Percentiles rank a stretch among this genome's conserved stretches.
Evolutionary conservation across 2,797 vertebrate species (phyloP).

Genomic region (Lagocephalus sceleratus): DNA sequence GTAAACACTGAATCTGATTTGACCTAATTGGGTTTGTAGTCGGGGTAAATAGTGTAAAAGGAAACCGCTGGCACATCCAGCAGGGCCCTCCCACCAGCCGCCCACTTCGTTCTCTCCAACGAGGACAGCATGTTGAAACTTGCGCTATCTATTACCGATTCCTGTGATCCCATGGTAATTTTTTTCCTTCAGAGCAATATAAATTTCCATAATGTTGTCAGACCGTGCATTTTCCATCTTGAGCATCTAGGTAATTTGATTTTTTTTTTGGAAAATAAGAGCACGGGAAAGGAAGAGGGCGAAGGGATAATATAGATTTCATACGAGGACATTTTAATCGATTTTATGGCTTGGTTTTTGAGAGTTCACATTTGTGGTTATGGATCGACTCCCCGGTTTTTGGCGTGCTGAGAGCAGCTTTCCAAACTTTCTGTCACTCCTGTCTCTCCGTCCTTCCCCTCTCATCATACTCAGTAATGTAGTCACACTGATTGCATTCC

Average conservation of each 20-base stretch:
- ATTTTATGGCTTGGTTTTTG: constrained; percentile 53
- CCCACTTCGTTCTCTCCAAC: constrained; percentile 20
- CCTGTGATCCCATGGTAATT: constrained; percentile 11
- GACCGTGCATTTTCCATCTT: constrained; percentile 34
- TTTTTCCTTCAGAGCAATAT: constrained; percentile 44
- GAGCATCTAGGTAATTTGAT: constrained; percentile 50
- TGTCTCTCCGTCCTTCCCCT: constrained; percentile 38
- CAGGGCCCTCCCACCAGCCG: constrained; percentile 21
- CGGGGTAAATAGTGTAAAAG: constrained; percentile 69
- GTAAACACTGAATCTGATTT: constrained; percentile 72
- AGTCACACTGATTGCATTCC: constrained; percentile 71
- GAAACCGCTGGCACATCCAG: constrained; percentile 60
- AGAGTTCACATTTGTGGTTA: constrained; percentile 56
- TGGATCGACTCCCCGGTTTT: constrained; percentile 17
- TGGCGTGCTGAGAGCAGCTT: constrained; percentile 26
- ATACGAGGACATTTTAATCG: constrained; percentile 54
- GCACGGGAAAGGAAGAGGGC: constrained; percentile 10
- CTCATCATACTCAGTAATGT: constrained; percentile 62
- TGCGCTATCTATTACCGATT: constrained; percentile 14
- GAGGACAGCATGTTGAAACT: constrained; percentile 31
- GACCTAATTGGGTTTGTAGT: constrained; percentile 74
- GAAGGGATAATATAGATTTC: constrained; percentile 30
- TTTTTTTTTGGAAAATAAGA: constrained; percentile 27
- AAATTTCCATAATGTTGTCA: constrained; percentile 49
- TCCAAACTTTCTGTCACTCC: constrained; percentile 61